A percentile compares a stretch with the other conserved stretches of the same genome.
phyloP scores from a whole-genome alignment of 2,113 vertebrate genomes.

The Henicopernis longicauda region DNA sequence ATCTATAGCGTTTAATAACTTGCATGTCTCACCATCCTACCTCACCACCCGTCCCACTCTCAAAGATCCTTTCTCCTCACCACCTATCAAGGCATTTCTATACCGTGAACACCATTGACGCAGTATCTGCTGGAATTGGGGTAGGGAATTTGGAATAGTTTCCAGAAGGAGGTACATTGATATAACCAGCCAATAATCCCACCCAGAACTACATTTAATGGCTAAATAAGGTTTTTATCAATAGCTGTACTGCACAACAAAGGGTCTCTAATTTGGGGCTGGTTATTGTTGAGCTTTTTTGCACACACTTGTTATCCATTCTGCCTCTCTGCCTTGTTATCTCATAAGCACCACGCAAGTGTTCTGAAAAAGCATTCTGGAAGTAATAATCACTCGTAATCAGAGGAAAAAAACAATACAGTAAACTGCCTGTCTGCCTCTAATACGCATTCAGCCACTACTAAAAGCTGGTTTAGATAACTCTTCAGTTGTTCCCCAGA shows the following conservation, averaged over 20 bases:
- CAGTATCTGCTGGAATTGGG: not conserved
- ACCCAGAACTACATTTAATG: not conserved
- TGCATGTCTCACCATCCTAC: not conserved
- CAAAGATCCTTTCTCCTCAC: not conserved
- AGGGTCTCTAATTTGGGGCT: not conserved
- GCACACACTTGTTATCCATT: not conserved
- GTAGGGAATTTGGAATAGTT: not conserved
- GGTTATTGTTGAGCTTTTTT: not conserved
- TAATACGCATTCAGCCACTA: not conserved
- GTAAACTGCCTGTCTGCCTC: not conserved
- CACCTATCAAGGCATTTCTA: not conserved
- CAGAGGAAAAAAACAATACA: not conserved
- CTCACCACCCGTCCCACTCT: not conserved
- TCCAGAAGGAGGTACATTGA: not conserved
- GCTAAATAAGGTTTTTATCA: not conserved
- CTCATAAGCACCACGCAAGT: not conserved
- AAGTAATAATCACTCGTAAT: constrained; percentile 2
- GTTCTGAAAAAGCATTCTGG: not conserved
- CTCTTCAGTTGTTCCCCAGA: not conserved
- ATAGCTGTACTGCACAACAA: not conserved
- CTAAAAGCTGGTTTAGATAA: constrained; percentile 26
- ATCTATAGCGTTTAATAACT: not conserved
- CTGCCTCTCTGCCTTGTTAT: not conserved
- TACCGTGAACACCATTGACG: not conserved
- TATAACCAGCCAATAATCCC: not conserved